These are phyloP conservation scores for Todiramphus saurophagus DNA, from an alignment of 2,113 vertebrate genomes.

Conservation along the genomic window DNA sequence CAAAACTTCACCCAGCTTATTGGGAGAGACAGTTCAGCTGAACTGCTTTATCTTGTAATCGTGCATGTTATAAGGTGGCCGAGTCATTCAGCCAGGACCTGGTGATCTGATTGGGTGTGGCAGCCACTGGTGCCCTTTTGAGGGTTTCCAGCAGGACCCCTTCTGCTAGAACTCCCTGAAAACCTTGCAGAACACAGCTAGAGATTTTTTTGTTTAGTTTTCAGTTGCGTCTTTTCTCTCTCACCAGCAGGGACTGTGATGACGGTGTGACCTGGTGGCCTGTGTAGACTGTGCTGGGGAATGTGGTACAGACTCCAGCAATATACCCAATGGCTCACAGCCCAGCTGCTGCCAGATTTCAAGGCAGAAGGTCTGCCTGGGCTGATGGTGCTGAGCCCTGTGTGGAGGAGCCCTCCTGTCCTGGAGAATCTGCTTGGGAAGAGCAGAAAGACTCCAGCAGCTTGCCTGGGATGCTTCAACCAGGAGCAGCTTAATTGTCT, in stretches of 20 bases:
- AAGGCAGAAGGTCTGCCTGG: not conserved
- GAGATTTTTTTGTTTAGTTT: not conserved
- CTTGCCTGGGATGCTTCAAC: not conserved
- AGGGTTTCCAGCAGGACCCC: not conserved
- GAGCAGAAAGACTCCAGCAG: not conserved
- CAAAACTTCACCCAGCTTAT: not conserved
- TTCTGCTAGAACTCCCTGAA: not conserved
- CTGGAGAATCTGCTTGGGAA: not conserved
- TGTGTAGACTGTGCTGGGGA: not conserved
- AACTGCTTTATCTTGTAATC: not conserved
- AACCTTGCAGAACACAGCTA: not conserved
- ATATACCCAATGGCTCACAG: fast-evolving
- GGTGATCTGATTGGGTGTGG: fast-evolving
- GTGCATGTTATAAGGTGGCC: not conserved
- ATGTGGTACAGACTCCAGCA: not conserved
- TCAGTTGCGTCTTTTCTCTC: not conserved
- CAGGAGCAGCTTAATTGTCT: not conserved
- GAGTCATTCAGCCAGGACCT: not conserved
- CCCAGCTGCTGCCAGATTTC: fast-evolving
- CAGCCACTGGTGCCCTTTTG: not conserved
- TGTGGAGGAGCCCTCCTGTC: not conserved
- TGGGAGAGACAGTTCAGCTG: not conserved
- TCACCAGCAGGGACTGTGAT: not conserved
- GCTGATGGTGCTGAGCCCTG: not conserved
- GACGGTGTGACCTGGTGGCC: not conserved